Evolutionary conservation across 2,888 invertebrate species (phyloP).

Genomic region (Monopis laevigella): DNA sequence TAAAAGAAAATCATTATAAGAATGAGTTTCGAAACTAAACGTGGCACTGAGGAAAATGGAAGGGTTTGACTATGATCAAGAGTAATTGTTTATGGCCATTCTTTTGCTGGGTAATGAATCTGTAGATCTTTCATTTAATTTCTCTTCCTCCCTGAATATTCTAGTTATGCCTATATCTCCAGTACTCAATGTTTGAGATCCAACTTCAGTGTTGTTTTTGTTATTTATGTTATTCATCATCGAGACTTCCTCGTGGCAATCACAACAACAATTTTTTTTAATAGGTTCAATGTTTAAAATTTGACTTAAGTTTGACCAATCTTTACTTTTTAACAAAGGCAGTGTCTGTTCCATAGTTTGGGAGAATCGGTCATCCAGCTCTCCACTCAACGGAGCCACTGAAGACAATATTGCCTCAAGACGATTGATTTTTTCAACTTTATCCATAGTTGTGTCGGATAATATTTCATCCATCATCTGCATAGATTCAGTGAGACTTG

Average conservation of each 20-base stretch:
- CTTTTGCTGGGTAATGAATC: slow-evolving; percentile 52
- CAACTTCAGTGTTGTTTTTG: slow-evolving; percentile 62
- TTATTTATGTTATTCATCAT: slow-evolving; percentile 57
- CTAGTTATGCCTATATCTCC: slow-evolving; percentile 93
- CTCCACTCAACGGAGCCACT: slow-evolving; percentile 76
- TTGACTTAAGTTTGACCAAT: slow-evolving; percentile 61
- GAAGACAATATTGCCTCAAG: slow-evolving; percentile 86
- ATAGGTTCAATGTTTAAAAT: slow-evolving; percentile 54
- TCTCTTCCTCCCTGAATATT: slow-evolving; percentile 69
- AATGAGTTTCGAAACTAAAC: slow-evolving; percentile 40
- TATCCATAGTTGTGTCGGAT: slow-evolving; percentile 83
- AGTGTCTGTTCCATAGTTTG: slow-evolving; percentile 63
- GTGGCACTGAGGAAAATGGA: slow-evolving; percentile 56
- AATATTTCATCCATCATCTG: slow-evolving; percentile 88
- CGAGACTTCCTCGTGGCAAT: slow-evolving; percentile 61
- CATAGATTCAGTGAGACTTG: slow-evolving; percentile 88
- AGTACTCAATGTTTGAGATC: slow-evolving; percentile 88
- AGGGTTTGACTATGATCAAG: slow-evolving; percentile 50
- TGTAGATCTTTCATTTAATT: slow-evolving; percentile 49
- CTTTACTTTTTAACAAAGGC: slow-evolving; percentile 61
- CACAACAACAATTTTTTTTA: slow-evolving; percentile 62
- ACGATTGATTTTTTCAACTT: slow-evolving; percentile 85
- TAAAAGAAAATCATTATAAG: slow-evolving; percentile 34
- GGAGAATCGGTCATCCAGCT: slow-evolving; percentile 60
- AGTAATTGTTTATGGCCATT: slow-evolving; percentile 49